Evolutionary conservation across 1,140 invertebrate species (phyloP).

Genomic region (Asobara japonica): DNA sequence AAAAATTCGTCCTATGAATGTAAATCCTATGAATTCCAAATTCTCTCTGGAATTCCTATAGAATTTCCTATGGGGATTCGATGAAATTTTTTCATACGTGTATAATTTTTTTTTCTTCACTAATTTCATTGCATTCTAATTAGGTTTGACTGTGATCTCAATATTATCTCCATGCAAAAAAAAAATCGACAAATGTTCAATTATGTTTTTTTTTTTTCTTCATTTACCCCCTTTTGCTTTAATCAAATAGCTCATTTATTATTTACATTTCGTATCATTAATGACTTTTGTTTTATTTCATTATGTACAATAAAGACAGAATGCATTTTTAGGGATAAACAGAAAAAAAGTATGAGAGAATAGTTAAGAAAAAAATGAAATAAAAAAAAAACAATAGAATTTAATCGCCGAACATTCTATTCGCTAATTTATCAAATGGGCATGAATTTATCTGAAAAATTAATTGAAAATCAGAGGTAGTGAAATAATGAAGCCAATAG

Average conservation of each 20-base stretch:
- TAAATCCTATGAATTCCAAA: too few relatives aligned
- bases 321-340: slow-evolving; percentile 35
- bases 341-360: not conserved
- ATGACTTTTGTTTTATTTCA: slow-evolving; percentile 14
- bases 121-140: slow-evolving; percentile 24
- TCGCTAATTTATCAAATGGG: not conserved
- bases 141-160: slow-evolving; percentile 35
- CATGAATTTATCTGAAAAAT: not conserved
- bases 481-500: too few relatives aligned
- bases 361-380: not conserved
- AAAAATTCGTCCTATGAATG: too few relatives aligned
- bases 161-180: slow-evolving; percentile 18
- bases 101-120: not conserved
- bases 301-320: slow-evolving; percentile 24
- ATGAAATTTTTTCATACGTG: not conserved
- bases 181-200: slow-evolving; percentile 20
- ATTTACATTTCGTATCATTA: slow-evolving; percentile 42
- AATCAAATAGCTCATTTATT: slow-evolving; percentile 35
- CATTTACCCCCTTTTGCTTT: slow-evolving; percentile 23
- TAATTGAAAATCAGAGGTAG: too few relatives aligned
- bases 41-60: too few relatives aligned
- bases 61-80: too few relatives aligned
- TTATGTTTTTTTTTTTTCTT: slow-evolving; percentile 23
- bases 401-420: not conserved
- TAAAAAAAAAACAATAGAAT: not conserved